Conservation (phyloP, 2,113 vertebrate genomes). For the Callithrix jacchus region DNA sequence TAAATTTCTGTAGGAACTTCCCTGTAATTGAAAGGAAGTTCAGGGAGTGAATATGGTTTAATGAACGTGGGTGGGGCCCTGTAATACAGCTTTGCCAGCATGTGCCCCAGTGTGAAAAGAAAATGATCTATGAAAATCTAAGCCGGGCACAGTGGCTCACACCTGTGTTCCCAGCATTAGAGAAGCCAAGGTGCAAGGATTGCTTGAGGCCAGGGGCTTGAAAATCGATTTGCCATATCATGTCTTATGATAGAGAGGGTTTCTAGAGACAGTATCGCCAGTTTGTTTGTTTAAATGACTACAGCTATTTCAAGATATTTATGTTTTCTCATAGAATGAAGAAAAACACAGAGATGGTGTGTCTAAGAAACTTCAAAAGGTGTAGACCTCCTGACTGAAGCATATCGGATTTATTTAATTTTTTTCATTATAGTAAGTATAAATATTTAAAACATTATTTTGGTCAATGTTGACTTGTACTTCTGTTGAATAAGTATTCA, state of each 20-base stretch:
- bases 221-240: not conserved
- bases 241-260: not conserved
- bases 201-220: not conserved
- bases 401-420: constrained; percentile 58
- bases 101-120: not conserved
- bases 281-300: constrained; percentile 14
- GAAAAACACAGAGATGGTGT: constrained; percentile 88
- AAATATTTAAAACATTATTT: constrained; percentile 44
- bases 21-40: constrained; percentile 6
- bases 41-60: not conserved
- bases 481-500: not conserved
- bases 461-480: not conserved
- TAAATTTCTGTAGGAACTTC: constrained; percentile 2
- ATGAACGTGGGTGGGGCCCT: not conserved
- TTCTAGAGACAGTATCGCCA: not conserved
- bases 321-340: constrained; percentile 85
- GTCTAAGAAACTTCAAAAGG: constrained; percentile 88
- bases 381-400: constrained; percentile 89
- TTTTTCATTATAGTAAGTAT: constrained; percentile 83
- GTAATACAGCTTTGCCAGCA: not conserved
- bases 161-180: too few species aligned
- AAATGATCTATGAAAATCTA: not conserved
- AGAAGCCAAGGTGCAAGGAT: too few species aligned
- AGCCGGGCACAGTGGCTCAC: too few species aligned
- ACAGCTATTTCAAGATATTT: constrained; percentile 57